These are phyloP conservation scores for Bujurquina vittata DNA, from an alignment of 2,113 vertebrate species.

Conservation along the genomic window DNA sequence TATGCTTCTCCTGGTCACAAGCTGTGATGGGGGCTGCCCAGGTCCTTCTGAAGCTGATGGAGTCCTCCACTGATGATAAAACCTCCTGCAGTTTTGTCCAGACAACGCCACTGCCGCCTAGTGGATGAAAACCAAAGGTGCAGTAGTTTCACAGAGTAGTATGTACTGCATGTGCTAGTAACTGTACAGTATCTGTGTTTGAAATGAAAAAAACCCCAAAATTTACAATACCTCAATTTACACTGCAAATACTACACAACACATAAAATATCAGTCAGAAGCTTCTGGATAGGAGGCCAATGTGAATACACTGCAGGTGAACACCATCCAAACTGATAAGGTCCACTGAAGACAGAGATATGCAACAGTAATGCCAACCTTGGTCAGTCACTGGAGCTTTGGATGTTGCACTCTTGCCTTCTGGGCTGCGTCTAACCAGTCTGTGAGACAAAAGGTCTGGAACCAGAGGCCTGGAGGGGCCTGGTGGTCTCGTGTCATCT, in stretches of 20 bases:
- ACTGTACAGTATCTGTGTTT: not conserved
- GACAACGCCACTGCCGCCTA: conserved; percentile 63
- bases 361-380: conserved; percentile 38
- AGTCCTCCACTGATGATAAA: conserved; percentile 85
- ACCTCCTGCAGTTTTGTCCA: conserved; percentile 83
- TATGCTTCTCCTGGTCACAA: conserved; percentile 42
- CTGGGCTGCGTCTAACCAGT: conserved; percentile 39
- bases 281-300: not conserved
- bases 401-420: conserved; percentile 41
- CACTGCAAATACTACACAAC: not conserved
- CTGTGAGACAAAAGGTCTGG: conserved; percentile 62
- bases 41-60: conserved; percentile 79
- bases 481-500: conserved; percentile 51
- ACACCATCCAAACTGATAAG: not conserved
- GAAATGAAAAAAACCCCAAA: not conserved
- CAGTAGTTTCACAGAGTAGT: not conserved
- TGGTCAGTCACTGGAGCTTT: conserved; percentile 37
- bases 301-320: not conserved
- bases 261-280: not conserved
- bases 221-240: too few species aligned
- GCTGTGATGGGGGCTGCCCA: conserved; percentile 62
- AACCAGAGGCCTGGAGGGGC: conserved; percentile 52
- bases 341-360: not conserved
- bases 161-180: accelerated
- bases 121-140: not conserved